These are phyloP conservation scores for Sycophaga agraensis DNA, from an alignment of 1,140 invertebrate species.

Conservation along the genomic window DNA sequence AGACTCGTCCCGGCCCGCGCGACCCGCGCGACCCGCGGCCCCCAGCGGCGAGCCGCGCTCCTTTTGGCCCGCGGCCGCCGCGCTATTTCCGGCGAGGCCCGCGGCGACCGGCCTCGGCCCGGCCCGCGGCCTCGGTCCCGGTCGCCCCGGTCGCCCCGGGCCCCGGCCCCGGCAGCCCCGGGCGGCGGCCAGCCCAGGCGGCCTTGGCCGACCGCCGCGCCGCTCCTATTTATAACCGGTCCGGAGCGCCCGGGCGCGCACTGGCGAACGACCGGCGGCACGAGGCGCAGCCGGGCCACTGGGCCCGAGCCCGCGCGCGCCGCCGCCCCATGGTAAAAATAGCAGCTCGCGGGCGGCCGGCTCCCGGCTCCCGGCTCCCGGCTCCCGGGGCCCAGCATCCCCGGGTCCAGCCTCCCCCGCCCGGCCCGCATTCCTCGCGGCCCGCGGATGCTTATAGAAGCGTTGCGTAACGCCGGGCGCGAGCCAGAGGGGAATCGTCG, in stretches of 20 bases:
- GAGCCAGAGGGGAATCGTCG: constrained; percentile 35
- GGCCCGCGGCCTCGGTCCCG: too few species aligned
- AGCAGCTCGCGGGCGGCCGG: constrained; percentile 52
- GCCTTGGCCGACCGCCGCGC: too few species aligned
- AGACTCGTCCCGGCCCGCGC: too few species aligned
- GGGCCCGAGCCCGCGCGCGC: constrained; percentile 49
- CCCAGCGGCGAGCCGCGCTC: too few species aligned
- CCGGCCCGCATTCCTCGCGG: constrained; percentile 52
- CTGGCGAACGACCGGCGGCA: constrained; percentile 42
- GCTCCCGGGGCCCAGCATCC: constrained; percentile 48
- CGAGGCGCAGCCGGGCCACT: too few species aligned
- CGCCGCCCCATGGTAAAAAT: constrained; percentile 58
- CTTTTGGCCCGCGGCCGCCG: too few species aligned
- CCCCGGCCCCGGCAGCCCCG: too few species aligned
- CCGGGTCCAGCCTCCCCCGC: constrained; percentile 46
- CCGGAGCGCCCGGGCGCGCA: constrained; percentile 48
- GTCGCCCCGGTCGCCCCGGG: too few species aligned
- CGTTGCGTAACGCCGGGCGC: constrained; percentile 52
- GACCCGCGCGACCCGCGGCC: too few species aligned
- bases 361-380: constrained; percentile 45
- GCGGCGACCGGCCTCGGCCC: too few species aligned
- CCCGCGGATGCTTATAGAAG: constrained; percentile 60
- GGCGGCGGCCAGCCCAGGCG: too few species aligned
- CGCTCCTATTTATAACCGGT: constrained; percentile 53
- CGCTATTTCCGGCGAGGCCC: too few species aligned